These are phyloP conservation scores for Frankliniella intonsa DNA, from an alignment of 2,888 invertebrate genomes.

Conservation along the genomic window DNA sequence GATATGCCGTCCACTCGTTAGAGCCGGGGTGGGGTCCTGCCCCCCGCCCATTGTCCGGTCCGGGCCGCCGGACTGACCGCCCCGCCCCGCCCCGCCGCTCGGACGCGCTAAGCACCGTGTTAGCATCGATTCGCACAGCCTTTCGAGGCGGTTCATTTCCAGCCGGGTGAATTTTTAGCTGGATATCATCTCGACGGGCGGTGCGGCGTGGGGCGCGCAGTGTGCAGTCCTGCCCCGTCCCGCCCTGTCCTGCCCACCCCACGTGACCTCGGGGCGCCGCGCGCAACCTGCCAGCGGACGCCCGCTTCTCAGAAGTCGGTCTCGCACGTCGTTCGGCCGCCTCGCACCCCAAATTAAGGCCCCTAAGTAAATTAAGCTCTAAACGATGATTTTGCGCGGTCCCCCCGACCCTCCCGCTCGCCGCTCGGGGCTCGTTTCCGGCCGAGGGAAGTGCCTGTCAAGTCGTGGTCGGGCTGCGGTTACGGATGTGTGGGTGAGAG, in stretches of 20 bases:
- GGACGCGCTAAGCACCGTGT: not conserved
- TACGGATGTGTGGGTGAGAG: not conserved
- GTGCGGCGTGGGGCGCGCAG: not conserved
- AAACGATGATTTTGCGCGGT: not conserved
- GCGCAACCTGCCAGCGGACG: no score
- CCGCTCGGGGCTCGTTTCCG: not conserved
- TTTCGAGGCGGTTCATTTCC: no score
- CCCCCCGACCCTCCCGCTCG: not conserved
- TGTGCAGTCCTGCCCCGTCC: no score
- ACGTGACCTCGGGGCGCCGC: no score
- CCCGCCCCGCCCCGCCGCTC: not conserved
- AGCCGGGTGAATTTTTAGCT: not conserved
- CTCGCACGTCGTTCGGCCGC: not conserved
- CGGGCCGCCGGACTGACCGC: not conserved
- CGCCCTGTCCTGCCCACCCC: no score
- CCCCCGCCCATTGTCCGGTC: not conserved
- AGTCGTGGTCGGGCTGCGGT: not conserved
- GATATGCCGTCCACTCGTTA: not conserved
- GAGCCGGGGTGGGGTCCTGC: not conserved
- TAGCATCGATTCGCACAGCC: not conserved
- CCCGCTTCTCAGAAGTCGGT: no score
- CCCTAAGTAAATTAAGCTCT: constrained; percentile 14
- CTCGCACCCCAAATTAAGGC: constrained; percentile 1
- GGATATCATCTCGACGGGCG: not conserved
- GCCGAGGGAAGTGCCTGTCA: not conserved